A percentile compares a stretch with the other conserved stretches of the same genome.
These are phyloP conservation scores for Acanthornis magna DNA, from an alignment of 2,797 vertebrate genomes.

Conservation along the genomic window DNA sequence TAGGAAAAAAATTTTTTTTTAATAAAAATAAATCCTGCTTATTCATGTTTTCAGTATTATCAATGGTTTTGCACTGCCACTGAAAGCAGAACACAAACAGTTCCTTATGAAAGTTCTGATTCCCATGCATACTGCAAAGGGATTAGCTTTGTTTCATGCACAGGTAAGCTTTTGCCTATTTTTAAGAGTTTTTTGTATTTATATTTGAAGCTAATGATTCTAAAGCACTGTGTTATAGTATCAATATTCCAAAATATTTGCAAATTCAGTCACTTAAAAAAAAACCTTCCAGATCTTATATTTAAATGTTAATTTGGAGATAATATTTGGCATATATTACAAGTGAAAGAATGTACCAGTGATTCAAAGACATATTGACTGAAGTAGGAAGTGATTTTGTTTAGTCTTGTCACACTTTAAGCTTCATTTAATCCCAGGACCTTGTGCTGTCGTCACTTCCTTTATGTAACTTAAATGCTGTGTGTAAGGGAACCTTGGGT, in stretches of 20 bases:
- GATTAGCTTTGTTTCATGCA: slow-evolving; percentile 93
- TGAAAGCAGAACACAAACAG: slow-evolving; percentile 98
- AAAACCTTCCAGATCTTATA: neutral
- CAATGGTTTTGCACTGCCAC: slow-evolving; percentile 96
- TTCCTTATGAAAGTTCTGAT: slow-evolving; percentile 99
- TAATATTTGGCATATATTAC: neutral
- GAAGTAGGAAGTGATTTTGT: neutral
- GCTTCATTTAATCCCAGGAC: neutral
- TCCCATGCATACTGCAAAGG: slow-evolving; percentile 95
- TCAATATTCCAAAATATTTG: neutral
- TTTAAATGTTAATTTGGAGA: neutral
- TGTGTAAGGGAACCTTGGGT: neutral
- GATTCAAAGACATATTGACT: neutral
- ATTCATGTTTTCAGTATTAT: slow-evolving; percentile 89
- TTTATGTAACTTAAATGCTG: neutral
- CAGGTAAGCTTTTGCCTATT: slow-evolving; percentile 83
- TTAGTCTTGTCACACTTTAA: neutral
- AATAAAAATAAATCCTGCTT: slow-evolving; percentile 60
- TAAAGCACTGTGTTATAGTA: neutral
- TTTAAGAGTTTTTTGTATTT: slow-evolving; percentile 30
- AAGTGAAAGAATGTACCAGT: neutral
- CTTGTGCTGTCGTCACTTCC: neutral
- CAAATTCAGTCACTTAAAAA: neutral
- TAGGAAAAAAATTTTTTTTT: neutral
- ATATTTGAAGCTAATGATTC: neutral